These are phyloP conservation scores for Myrmecophaga tridactyla DNA, from an alignment of 2,113 vertebrate species.

Conservation along the genomic window DNA sequence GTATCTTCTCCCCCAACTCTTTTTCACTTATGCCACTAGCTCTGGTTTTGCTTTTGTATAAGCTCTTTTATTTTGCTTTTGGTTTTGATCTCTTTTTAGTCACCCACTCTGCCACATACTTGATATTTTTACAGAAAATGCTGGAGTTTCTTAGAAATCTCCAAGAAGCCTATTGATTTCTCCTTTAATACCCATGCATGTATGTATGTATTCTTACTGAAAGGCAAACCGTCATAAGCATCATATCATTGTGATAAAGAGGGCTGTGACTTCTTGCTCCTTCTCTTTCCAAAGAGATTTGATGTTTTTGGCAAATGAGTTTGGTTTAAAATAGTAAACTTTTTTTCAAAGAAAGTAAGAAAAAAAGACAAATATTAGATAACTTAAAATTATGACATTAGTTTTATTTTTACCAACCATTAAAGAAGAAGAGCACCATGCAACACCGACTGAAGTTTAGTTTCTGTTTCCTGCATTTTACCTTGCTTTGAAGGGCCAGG, in stretches of 20 bases:
- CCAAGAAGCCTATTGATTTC: background rate
- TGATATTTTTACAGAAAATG: background rate
- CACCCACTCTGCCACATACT: background rate
- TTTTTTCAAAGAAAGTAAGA: background rate
- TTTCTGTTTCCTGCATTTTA: constrained; percentile 43
- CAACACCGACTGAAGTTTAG: background rate
- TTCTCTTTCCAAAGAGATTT: background rate
- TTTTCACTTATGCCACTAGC: background rate
- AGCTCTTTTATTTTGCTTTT: no score
- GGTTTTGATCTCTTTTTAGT: background rate
- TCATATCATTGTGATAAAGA: background rate
- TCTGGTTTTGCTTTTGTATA: background rate
- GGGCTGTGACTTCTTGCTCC: background rate
- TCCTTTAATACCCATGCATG: background rate
- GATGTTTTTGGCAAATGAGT: background rate
- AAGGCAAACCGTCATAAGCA: background rate
- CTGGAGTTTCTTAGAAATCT: background rate
- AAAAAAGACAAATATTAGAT: background rate
- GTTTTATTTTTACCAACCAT: background rate
- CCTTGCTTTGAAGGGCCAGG: constrained; percentile 88
- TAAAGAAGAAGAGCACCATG: background rate
- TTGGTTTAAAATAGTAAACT: background rate
- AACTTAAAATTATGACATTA: background rate
- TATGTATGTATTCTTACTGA: background rate
- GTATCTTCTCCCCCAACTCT: constrained; percentile 78